phyloP scores from a whole-genome alignment of 2,797 vertebrate species.

The Aplochiton taeniatus region DNA sequence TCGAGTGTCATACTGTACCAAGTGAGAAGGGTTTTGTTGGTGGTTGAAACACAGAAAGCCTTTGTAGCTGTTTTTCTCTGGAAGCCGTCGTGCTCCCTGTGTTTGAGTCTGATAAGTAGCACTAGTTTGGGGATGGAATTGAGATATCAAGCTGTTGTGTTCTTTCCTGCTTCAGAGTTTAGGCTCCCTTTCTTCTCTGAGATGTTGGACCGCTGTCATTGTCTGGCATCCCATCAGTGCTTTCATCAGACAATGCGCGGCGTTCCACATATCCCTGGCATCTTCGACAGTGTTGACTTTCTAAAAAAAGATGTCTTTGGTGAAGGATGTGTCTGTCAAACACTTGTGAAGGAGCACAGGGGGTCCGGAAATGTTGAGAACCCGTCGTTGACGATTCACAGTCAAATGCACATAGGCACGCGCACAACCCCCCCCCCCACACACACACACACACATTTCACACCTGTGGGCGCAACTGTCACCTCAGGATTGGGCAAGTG shows the following conservation, averaged over 20 bases:
- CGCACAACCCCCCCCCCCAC: too few species aligned
- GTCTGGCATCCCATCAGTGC: background rate
- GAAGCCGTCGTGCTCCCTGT: background rate
- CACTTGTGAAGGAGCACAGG: background rate
- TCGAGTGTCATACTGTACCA: too few species aligned
- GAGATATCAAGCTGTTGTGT: constrained; percentile 2
- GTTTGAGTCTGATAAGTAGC: too few species aligned
- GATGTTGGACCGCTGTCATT: too few species aligned
- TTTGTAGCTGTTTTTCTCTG: background rate
- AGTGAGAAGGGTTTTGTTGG: too few species aligned
- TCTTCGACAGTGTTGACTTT: constrained; percentile 2
- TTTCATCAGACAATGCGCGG: constrained; percentile 19
- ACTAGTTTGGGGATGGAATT: background rate
- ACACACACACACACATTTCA: too few species aligned
- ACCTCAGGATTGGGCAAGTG: background rate
- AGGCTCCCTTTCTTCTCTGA: too few species aligned
- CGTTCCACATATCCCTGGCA: too few species aligned
- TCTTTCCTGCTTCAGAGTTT: background rate
- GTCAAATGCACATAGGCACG: too few species aligned
- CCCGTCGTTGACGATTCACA: background rate
- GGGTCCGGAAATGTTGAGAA: background rate
- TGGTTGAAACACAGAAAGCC: too few species aligned
- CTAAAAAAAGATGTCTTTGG: background rate
- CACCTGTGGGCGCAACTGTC: background rate
- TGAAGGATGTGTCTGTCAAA: constrained; percentile 8